phyloP scores from a whole-genome alignment of 2,888 invertebrate genomes.

The Harpagoxenus sublaevis region DNA sequence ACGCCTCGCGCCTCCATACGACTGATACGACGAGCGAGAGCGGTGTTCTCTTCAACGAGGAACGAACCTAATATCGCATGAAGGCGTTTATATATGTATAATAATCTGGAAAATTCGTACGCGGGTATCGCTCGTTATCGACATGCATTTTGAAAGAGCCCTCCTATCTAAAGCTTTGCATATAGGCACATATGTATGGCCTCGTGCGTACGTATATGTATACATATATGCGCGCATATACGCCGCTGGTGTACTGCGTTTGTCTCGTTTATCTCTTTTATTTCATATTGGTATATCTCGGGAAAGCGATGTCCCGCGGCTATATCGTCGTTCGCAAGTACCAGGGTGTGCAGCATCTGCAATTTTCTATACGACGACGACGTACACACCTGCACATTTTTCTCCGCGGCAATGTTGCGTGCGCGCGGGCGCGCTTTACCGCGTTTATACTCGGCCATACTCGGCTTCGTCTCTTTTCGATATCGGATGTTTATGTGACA shows the following conservation, averaged over 20 bases:
- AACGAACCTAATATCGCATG: slow-evolving; percentile 56
- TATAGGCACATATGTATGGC: slow-evolving; percentile 9
- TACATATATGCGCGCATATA: not conserved
- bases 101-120: slow-evolving; percentile 62
- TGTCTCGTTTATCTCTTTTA: slow-evolving; percentile 66
- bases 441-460: slow-evolving; percentile 31
- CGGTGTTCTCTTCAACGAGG: slow-evolving; percentile 32
- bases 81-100: slow-evolving; percentile 24
- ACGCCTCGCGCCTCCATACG: too few species aligned
- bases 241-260: slow-evolving; percentile 23
- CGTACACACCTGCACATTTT: slow-evolving; percentile 28
- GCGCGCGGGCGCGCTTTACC: slow-evolving; percentile 34
- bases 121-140: slow-evolving; percentile 63
- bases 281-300: slow-evolving; percentile 61
- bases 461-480: slow-evolving; percentile 44
- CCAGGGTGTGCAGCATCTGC: slow-evolving; percentile 46
- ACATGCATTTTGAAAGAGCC: slow-evolving; percentile 26
- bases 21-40: not conserved
- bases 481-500: slow-evolving; percentile 52
- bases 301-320: slow-evolving; percentile 60
- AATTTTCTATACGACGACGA: slow-evolving; percentile 52
- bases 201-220: not conserved
- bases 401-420: slow-evolving; percentile 12
- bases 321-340: slow-evolving; percentile 49
- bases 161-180: slow-evolving; percentile 54